Evolutionary conservation across 2,888 invertebrate species (phyloP).

Genomic region (Meghimatium bilineatum): DNA sequence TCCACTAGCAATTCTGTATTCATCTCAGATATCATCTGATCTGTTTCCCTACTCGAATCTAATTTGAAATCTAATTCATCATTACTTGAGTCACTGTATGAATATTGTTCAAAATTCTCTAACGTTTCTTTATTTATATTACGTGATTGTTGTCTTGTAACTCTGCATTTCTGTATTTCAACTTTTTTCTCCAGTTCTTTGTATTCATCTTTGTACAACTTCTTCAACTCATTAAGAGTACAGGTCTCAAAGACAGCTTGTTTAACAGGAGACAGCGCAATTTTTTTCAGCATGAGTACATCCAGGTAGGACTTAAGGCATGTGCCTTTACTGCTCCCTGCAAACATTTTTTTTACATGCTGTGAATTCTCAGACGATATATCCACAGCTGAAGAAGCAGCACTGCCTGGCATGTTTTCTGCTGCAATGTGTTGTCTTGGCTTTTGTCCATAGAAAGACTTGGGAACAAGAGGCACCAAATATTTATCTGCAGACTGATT

Average conservation of each 20-base stretch:
- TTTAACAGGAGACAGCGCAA: slow-evolving; percentile 39
- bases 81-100: background rate
- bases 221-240: slow-evolving; percentile 22
- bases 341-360: background rate
- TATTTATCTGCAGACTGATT: background rate
- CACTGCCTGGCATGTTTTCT: background rate
- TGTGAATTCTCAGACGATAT: background rate
- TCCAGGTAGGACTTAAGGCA: background rate
- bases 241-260: slow-evolving; percentile 38
- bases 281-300: slow-evolving; percentile 20
- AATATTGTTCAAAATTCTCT: background rate
- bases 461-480: slow-evolving; percentile 54
- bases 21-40: background rate
- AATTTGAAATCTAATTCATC: slow-evolving; percentile 15
- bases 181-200: slow-evolving; percentile 22
- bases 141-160: slow-evolving; percentile 28
- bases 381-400: background rate
- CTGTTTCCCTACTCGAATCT: too few species aligned
- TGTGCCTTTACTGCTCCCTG: background rate
- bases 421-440: slow-evolving; percentile 2
- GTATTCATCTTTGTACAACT: slow-evolving; percentile 33
- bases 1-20: background rate
- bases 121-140: background rate
- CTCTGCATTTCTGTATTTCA: background rate
- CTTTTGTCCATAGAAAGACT: slow-evolving; percentile 63